Percentiles rank a stretch among this genome's conserved stretches.
phyloP scores from a whole-genome alignment of 2,797 vertebrate species.

The Coregonus ussuriensis region DNA sequence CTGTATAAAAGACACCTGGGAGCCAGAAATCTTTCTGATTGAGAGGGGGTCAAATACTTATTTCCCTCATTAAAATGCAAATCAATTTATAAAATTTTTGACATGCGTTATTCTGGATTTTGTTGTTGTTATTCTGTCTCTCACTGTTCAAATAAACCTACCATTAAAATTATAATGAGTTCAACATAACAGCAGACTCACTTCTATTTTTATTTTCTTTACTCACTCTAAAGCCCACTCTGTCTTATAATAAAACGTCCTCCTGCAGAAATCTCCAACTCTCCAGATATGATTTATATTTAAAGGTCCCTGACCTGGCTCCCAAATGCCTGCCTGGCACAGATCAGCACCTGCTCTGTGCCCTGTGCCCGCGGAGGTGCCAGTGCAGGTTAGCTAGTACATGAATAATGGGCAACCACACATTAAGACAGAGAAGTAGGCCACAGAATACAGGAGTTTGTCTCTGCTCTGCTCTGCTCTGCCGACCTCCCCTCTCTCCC shows the following conservation, averaged over 20 bases:
- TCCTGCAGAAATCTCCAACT: background rate
- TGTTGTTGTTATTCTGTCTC: no score
- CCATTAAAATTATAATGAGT: no score
- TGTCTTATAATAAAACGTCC: background rate
- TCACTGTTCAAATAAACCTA: no score
- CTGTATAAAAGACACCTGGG: no score
- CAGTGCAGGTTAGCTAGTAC: constrained; percentile 67
- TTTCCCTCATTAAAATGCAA: no score
- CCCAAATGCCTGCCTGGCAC: constrained; percentile 30
- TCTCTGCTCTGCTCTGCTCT: constrained; percentile 43
- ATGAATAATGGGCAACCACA: constrained; percentile 70
- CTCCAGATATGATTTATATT: constrained; percentile 8
- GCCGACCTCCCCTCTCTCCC: constrained; percentile 58
- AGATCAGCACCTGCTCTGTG: constrained; percentile 49
- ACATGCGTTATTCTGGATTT: no score
- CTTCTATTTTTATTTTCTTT: no score
- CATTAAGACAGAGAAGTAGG: constrained; percentile 73
- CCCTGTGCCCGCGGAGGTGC: constrained; percentile 59
- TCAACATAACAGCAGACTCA: background rate
- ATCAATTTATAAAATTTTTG: no score
- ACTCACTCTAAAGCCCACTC: background rate
- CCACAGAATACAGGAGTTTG: constrained; percentile 61
- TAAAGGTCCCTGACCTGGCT: constrained; percentile 26
- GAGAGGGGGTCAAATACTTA: no score
- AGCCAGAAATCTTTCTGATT: no score